These are phyloP conservation scores for Galbula dea DNA, from an alignment of 2,113 vertebrate genomes.

Conservation along the genomic window DNA sequence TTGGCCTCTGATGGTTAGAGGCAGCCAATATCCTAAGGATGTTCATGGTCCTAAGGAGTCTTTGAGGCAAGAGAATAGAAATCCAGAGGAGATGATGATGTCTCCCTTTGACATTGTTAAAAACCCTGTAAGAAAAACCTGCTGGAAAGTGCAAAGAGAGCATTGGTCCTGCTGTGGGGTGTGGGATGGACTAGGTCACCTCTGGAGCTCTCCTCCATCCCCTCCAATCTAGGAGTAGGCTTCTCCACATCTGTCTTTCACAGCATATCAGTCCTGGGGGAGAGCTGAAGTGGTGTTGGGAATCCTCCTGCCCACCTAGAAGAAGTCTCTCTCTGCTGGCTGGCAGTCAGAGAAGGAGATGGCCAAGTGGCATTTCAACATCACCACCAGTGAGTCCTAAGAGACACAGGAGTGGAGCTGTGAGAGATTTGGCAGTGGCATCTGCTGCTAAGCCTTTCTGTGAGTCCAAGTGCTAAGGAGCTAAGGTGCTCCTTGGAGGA, in stretches of 20 bases:
- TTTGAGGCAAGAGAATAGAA: not conserved
- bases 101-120: not conserved
- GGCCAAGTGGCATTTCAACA: not conserved
- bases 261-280: not conserved
- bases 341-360: not conserved
- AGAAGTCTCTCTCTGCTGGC: not conserved
- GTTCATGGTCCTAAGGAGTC: not conserved
- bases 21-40: not conserved
- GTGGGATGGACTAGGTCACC: not conserved
- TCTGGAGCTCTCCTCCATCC: not conserved
- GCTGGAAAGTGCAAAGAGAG: not conserved
- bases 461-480: not conserved
- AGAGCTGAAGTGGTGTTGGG: not conserved
- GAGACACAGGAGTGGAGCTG: not conserved
- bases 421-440: not conserved
- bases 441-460: not conserved
- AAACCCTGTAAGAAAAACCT: not conserved
- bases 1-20: not conserved
- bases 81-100: not conserved
- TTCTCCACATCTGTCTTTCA: not conserved
- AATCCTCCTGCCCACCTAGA: not conserved
- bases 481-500: not conserved
- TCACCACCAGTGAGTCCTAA: rapidly evolving
- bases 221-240: not conserved
- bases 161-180: not conserved